Evolutionary conservation across 2,113 vertebrate species (phyloP).

Genomic region (Pteronura brasiliensis): DNA sequence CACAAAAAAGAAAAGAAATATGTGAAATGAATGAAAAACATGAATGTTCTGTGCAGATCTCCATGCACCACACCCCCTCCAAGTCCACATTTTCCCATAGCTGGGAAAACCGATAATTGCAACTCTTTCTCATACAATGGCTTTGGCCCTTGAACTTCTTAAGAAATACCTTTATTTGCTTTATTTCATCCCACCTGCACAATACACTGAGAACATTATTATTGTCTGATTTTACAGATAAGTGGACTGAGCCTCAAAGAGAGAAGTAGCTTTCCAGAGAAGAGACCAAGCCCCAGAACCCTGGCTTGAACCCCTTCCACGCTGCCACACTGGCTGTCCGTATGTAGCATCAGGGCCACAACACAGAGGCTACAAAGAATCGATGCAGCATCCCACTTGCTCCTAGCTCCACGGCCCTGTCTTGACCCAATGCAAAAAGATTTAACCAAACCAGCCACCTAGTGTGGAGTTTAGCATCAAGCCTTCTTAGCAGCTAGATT

Average conservation of each 20-base stretch:
- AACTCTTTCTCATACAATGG: neutral
- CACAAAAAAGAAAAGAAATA: neutral
- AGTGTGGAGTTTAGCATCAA: neutral
- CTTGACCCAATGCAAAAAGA: neutral
- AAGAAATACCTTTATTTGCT: neutral
- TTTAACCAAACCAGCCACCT: neutral
- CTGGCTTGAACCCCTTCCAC: neutral
- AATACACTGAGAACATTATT: neutral
- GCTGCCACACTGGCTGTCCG: neutral
- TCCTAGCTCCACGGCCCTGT: neutral
- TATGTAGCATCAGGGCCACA: neutral
- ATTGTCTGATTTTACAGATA: neutral
- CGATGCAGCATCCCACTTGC: neutral
- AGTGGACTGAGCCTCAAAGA: neutral
- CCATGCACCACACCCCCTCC: neutral
- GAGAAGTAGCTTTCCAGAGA: neutral
- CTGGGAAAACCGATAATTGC: neutral
- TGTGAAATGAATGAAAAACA: neutral
- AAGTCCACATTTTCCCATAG: neutral
- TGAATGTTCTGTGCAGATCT: neutral
- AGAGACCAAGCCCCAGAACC: neutral
- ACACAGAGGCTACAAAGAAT: neutral
- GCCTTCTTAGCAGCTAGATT: neutral
- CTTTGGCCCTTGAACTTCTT: neutral
- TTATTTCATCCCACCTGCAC: neutral